These are phyloP conservation scores for Hippocampus comes DNA, from an alignment of 2,113 vertebrate species.

Conservation along the genomic window DNA sequence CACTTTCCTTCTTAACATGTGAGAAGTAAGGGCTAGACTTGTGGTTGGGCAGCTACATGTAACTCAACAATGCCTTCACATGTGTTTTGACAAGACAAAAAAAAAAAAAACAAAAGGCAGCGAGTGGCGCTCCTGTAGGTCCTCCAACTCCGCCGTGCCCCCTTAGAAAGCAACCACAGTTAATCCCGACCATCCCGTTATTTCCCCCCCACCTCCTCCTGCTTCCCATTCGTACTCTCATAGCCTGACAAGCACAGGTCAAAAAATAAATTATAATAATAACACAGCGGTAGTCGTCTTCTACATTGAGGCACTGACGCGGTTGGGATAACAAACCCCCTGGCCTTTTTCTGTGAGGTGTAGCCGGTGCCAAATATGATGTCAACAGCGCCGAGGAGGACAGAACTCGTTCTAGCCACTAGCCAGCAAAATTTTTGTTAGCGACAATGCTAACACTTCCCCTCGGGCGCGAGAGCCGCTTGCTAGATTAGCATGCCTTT, in stretches of 20 bases:
- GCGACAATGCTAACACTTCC: slow-evolving; percentile 19
- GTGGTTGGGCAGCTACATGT: slow-evolving; percentile 78
- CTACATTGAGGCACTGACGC: slow-evolving; percentile 21
- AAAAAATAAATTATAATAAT: slow-evolving; percentile 25
- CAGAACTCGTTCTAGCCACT: slow-evolving; percentile 24
- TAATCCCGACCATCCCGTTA: slow-evolving; percentile 37
- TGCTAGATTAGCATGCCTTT: slow-evolving; percentile 52
- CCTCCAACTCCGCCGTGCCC: too few relatives aligned
- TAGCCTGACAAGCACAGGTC: slow-evolving; percentile 69
- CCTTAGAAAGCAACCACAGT: slow-evolving; percentile 53
- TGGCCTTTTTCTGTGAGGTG: slow-evolving; percentile 29
- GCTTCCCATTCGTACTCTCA: slow-evolving; percentile 36
- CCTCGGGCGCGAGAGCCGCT: background rate
- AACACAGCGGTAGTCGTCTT: slow-evolving; percentile 33
- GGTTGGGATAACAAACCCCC: slow-evolving; percentile 2
- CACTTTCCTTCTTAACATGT: slow-evolving; percentile 67
- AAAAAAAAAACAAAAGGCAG: background rate
- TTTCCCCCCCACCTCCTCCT: background rate
- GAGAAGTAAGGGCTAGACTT: slow-evolving; percentile 78
- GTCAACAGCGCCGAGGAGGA: slow-evolving; percentile 44
- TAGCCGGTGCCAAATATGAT: slow-evolving; percentile 50
- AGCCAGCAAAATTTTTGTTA: slow-evolving; percentile 17
- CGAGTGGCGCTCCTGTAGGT: background rate
- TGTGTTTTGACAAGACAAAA: slow-evolving; percentile 29
- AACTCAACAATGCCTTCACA: slow-evolving; percentile 69